Evolutionary conservation across 53 echinoderm and acorn worm species (phyloP).

Genomic region (Hippasteria phrygiana): DNA sequence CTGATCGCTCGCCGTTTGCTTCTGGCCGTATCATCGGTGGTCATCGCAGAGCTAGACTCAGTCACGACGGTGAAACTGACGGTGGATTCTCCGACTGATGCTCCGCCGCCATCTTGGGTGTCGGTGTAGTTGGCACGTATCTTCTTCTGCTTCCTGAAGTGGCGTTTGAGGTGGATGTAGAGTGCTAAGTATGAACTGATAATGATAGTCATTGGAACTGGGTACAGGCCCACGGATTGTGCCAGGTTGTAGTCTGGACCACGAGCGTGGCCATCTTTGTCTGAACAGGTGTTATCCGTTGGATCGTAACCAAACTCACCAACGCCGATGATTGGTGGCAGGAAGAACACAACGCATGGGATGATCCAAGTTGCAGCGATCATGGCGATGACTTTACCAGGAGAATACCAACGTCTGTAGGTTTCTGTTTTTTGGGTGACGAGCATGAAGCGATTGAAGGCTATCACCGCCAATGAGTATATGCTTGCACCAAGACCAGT

Average conservation of each 20-base stretch:
- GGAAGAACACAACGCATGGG: conserved; percentile 45
- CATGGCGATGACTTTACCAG: conserved; percentile 64
- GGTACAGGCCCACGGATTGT: conserved; percentile 51
- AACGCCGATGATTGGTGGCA: conserved; percentile 39
- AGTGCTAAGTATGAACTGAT: conserved; percentile 63
- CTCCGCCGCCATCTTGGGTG: not conserved
- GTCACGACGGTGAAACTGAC: not conserved
- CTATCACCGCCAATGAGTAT: conserved; percentile 66
- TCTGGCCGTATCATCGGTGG: not conserved
- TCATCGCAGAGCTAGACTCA: not conserved
- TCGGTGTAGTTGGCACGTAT: not conserved
- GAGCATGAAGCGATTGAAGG: conserved; percentile 73
- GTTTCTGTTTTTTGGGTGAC: conserved; percentile 55
- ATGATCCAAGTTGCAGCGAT: conserved; percentile 66
- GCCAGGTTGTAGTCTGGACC: conserved; percentile 53
- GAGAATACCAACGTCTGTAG: conserved; percentile 64
- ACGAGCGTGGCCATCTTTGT: conserved; percentile 45
- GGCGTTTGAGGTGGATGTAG: conserved; percentile 68
- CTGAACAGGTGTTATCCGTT: conserved; percentile 40
- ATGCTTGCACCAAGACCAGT: conserved; percentile 72
- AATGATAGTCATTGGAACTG: conserved; percentile 61
- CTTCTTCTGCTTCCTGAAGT: conserved; percentile 40
- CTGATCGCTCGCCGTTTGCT: conserved; percentile 13
- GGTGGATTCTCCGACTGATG: not conserved
- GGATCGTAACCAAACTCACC: conserved; percentile 53